Conservation (phyloP, 2,797 vertebrate species). For the Falco columbarius region DNA sequence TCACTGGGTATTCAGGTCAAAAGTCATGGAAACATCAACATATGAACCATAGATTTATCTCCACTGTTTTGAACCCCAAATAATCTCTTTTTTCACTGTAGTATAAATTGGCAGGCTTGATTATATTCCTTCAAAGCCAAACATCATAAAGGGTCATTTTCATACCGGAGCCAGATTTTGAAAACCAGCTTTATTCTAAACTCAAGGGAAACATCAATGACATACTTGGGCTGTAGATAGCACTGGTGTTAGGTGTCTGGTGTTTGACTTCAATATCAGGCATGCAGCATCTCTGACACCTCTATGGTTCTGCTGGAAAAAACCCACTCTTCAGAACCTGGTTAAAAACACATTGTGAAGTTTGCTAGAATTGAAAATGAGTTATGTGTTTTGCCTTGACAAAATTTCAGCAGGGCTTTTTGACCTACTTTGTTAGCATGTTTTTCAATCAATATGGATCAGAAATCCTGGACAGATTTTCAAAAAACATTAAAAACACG, state of each 20-base stretch:
- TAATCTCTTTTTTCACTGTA: slow-evolving; percentile 45
- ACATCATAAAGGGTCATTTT: not conserved
- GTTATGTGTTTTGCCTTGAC: not conserved
- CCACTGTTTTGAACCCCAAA: slow-evolving; percentile 9
- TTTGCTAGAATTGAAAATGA: not conserved
- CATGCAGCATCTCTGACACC: not conserved
- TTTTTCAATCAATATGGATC: not conserved
- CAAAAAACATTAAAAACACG: not conserved
- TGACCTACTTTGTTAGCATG: not conserved
- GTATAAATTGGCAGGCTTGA: not conserved
- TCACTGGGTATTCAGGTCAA: not conserved
- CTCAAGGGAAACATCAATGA: not conserved
- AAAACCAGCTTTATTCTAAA: not conserved
- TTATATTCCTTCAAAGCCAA: not conserved
- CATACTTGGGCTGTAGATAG: not conserved
- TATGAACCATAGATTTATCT: not conserved
- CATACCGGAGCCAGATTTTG: not conserved
- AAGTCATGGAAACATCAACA: slow-evolving; percentile 26
- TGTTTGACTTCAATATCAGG: not conserved
- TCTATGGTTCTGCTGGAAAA: not conserved
- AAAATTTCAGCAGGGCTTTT: not conserved
- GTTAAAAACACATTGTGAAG: not conserved
- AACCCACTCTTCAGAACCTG: not conserved
- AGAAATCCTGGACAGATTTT: not conserved
- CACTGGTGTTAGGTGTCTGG: not conserved